These are phyloP conservation scores for Anser brachyrhynchus DNA, from an alignment of 2,113 vertebrate genomes.

Conservation along the genomic window DNA sequence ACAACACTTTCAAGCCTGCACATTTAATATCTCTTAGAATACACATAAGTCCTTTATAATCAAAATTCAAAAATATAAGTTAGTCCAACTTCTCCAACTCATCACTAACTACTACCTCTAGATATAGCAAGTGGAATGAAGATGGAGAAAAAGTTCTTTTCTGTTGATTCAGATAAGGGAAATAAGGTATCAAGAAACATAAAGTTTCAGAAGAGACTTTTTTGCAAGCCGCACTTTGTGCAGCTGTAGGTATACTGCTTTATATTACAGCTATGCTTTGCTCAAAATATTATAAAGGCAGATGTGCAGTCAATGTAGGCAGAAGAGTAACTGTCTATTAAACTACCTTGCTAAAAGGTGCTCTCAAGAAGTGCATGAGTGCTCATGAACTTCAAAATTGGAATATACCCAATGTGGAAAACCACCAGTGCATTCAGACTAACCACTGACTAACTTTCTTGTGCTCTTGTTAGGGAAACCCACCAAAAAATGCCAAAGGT, in stretches of 20 bases:
- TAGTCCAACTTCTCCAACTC: not conserved
- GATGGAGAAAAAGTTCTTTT: not conserved
- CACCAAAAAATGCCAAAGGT: not conserved
- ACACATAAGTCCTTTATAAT: not conserved
- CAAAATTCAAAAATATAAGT: not conserved
- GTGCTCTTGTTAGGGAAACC: not conserved
- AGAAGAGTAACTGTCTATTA: accelerated
- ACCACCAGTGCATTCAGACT: not conserved
- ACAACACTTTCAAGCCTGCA: not conserved
- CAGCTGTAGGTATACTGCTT: not conserved
- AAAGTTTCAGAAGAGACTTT: not conserved
- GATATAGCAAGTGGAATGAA: not conserved
- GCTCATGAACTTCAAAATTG: not conserved
- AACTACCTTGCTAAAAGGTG: not conserved
- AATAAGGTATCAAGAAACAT: not conserved
- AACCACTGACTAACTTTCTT: not conserved
- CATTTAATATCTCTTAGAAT: not conserved
- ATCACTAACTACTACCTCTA: not conserved
- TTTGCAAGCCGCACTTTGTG: not conserved
- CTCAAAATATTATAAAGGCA: not conserved
- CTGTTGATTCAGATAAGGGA: not conserved
- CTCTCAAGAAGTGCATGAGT: not conserved
- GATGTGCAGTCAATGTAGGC: not conserved
- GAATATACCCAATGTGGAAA: not conserved
- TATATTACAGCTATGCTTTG: not conserved